Evolutionary conservation across 1,140 invertebrate species (phyloP).

Genomic region (Drosophila sucinea): DNA sequence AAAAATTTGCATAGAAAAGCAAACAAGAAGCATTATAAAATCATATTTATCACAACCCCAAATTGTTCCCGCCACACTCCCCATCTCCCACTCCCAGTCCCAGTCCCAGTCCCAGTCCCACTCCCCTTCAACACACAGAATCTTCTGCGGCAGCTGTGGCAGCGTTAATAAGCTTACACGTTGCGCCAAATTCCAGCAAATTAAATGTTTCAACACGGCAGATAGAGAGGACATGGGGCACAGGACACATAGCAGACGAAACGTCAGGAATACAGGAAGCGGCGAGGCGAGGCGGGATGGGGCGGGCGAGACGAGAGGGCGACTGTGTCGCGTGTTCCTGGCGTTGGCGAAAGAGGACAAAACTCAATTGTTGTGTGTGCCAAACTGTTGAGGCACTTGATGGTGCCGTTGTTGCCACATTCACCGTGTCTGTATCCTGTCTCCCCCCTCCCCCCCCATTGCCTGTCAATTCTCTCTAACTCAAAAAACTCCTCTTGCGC

Average conservation of each 20-base stretch:
- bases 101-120: not conserved
- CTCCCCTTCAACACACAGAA: slow-evolving; percentile 11
- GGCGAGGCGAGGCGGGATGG: not conserved
- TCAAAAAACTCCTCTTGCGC: slow-evolving; percentile 20
- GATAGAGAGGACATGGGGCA: not conserved
- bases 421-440: slow-evolving; percentile 64
- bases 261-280: not conserved
- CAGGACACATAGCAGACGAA: not conserved
- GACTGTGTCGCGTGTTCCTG: not conserved
- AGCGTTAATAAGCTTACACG: slow-evolving; percentile 72
- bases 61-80: not conserved
- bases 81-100: not conserved
- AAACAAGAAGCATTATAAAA: slow-evolving; percentile 36
- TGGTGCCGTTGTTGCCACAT: slow-evolving; percentile 28
- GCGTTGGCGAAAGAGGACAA: slow-evolving; percentile 17
- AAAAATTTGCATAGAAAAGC: slow-evolving; percentile 76
- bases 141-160: slow-evolving; percentile 39
- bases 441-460: not conserved
- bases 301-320: not conserved
- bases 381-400: slow-evolving; percentile 74
- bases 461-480: slow-evolving; percentile 65
- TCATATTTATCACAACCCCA: no score
- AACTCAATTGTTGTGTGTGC: slow-evolving; percentile 75
- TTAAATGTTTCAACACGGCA: slow-evolving; percentile 67
- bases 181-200: slow-evolving; percentile 73